Conservation (phyloP, 2,888 invertebrate genomes). For the Sepiola atlantica region DNA sequence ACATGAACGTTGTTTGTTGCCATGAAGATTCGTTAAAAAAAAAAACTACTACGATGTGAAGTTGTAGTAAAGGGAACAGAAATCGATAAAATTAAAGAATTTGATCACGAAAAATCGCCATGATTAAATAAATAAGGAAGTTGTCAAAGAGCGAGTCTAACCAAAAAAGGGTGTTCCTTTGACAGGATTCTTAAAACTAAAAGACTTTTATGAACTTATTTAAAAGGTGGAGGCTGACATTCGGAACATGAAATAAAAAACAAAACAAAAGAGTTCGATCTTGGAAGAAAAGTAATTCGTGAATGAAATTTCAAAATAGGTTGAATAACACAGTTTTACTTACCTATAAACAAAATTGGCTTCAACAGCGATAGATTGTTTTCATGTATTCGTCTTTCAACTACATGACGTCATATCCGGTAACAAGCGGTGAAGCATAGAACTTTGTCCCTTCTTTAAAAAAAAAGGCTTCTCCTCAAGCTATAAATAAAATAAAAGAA, state of each 20-base stretch:
- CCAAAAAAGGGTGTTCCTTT: neutral
- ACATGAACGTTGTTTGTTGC: neutral
- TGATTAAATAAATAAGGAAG: neutral
- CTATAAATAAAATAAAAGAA: too few relatives aligned
- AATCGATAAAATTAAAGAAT: neutral
- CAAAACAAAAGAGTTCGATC: neutral
- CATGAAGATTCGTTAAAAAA: neutral
- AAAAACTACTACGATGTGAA: neutral
- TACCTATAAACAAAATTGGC: neutral
- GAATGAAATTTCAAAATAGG: neutral
- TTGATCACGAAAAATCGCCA: neutral
- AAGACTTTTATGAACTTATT: neutral
- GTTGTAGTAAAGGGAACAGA: neutral
- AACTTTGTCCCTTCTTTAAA: neutral
- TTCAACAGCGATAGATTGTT: neutral
- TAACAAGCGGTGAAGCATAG: neutral
- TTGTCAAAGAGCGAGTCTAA: too few relatives aligned
- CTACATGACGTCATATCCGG: neutral
- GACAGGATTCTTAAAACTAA: neutral
- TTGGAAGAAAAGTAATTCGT: neutral
- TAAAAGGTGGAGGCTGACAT: neutral
- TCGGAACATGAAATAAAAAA: neutral
- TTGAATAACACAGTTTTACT: neutral
- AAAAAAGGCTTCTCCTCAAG: neutral
- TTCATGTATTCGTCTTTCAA: neutral